Evolutionary conservation across 2,113 vertebrate species (phyloP), one percentile per base, ranked within the genome.

Genomic region (Thamnophis sirtalis): DNA sequence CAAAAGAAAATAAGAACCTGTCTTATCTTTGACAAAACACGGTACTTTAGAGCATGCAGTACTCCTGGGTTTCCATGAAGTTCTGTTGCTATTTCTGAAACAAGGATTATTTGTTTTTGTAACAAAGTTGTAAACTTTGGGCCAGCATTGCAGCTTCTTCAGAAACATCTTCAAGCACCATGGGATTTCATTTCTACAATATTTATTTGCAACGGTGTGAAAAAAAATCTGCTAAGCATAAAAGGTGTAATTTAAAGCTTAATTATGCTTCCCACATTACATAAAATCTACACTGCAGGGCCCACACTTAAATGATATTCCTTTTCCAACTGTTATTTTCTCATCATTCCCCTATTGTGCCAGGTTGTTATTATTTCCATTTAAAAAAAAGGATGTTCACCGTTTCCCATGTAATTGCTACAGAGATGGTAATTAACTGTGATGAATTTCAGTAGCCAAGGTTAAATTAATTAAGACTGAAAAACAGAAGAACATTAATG

Each of bases 401-500:
- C 49, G 73, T 93, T 94, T 88, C 24, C 22, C 92, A 92, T 94
- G 89, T n/a, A 0, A 0, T 88, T 93, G 92, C 84, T 91, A 95
- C 92, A 92, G 90, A 93, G 91, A 88, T 63, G n/a, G 33, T 63
- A 92, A 89, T 92, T 89, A 86, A 89, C 55, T 43, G 55, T n/a
- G 58, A 38, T 63, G 0, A 90, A 94, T 53, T 93, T 92, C 80
- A 68, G 33, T 68, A 95, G 73, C 86, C 84, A 58, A 48, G 96
- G 92, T 94, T 96, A 96, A 96, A 95, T 94, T 96, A 94, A 86
- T 95, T 93, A 94, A 80, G 92, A 91, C 94, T 91, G 9, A 43
- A 89, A 91, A 92, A 92, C 88, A 92, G 89, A 55, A 85, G 91
- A 89, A 86, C 48, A 54, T 95, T 93, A 94, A 96, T 95, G 95